These are phyloP conservation scores for Orientallactaga sibirica DNA, from an alignment of 2,797 vertebrate species.

Conservation along the genomic window DNA sequence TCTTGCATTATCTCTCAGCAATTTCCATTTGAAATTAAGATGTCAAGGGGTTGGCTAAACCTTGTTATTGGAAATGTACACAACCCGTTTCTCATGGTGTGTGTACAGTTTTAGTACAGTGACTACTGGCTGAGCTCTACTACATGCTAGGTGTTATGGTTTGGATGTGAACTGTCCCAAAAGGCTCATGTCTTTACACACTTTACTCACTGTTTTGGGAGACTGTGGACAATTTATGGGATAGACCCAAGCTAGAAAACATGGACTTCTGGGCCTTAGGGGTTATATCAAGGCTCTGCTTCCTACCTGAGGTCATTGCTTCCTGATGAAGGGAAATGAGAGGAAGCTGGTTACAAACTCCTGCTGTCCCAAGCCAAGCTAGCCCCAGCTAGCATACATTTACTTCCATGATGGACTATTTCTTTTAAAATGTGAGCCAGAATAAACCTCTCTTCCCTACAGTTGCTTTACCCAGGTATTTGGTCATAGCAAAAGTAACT, in stretches of 20 bases:
- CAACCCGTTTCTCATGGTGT: background rate
- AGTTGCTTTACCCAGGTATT: background rate
- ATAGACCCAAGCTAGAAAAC: background rate
- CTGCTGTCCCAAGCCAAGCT: background rate
- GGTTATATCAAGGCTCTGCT: background rate
- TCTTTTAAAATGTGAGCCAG: background rate
- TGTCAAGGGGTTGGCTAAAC: background rate
- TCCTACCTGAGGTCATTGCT: too few species aligned
- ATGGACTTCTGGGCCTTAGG: background rate
- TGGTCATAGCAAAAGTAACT: background rate
- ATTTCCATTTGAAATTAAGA: constrained; percentile 45
- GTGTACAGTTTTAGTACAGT: background rate
- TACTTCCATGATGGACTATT: background rate
- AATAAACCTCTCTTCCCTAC: background rate
- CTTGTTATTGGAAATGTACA: background rate
- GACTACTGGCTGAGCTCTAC: background rate
- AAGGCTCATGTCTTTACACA: background rate
- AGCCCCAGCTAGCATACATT: background rate
- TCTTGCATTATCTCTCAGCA: background rate
- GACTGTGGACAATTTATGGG: background rate
- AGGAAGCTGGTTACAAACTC: background rate
- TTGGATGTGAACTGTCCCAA: background rate
- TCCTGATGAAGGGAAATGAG: background rate
- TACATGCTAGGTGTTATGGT: background rate
- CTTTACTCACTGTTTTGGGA: background rate